Evolutionary conservation across 2,888 invertebrate species (phyloP), one percentile per base, ranked within the genome.

Genomic region (Apodemia duryi): DNA sequence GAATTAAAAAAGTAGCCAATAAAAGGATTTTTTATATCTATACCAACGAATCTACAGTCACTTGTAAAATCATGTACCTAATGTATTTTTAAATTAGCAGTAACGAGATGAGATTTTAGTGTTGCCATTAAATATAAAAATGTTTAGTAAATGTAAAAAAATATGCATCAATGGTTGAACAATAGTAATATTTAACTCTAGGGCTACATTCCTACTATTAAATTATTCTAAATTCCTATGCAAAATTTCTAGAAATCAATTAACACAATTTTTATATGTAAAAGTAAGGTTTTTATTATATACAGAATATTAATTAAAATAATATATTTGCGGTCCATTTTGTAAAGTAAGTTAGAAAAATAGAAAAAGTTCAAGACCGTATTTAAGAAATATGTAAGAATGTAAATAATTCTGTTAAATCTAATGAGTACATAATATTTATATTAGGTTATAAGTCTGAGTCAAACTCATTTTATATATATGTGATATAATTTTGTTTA

Each of bases 321-420:
- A 54, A 54, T 54, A 54, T 28, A 54, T 54, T 54, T 54, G 54
- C 29, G 54, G 54, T 54, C 54, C 54, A 54, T 54, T 54, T 28
- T 54, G 54, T 54, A 54, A 29, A 54, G 54, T 54, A 28, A 21
- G 10, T 28, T 29, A 54, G 54, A 54, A 5, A 54, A 54, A 29
- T 29, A 11, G 2, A 28, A 54, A 54, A 28, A 10, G 54, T 29
- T 28, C 29, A 54, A 54, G 52, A 52, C 52, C 52, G 52, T 52
- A 52, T 28, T 52, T 3, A 29, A 54, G 54, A 54, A 54, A 54
- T 35, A 35, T 21, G 28, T 9, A 28, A 54, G 43, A 43, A 28
- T 54, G 54, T 54, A 54, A 54, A 54, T 54, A 54, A 2, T 54
- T 29, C 3, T 54, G 54, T 29, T 29, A 54, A 29, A 54, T 54